phyloP scores from a whole-genome alignment of 2,113 vertebrate species.

The Callaeas wilsoni region DNA sequence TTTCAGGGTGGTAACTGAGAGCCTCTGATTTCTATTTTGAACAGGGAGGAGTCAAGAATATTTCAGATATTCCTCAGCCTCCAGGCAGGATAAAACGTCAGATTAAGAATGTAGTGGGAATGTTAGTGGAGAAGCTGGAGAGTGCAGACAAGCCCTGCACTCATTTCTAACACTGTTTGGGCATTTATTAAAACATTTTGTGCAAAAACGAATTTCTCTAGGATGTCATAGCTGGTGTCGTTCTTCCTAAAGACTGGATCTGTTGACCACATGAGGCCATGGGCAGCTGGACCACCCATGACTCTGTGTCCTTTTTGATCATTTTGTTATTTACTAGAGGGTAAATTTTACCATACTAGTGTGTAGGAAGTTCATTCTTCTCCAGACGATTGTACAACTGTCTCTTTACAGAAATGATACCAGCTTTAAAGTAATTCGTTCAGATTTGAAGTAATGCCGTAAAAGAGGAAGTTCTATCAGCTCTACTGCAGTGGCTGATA shows the following conservation, averaged over 20 bases:
- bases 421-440: background rate
- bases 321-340: background rate
- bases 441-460: background rate
- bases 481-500: background rate
- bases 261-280: background rate
- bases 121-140: background rate
- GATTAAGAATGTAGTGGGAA: background rate
- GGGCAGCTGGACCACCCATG: background rate
- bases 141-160: background rate
- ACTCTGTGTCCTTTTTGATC: background rate
- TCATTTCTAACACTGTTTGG: background rate
- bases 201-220: background rate
- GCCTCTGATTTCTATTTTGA: slow-evolving; percentile 10
- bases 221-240: background rate
- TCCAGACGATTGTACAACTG: background rate
- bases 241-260: background rate
- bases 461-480: background rate
- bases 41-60: background rate
- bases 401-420: background rate
- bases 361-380: background rate
- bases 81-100: background rate
- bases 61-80: slow-evolving; percentile 18
- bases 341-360: background rate
- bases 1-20: background rate
- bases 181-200: background rate